These are phyloP conservation scores for Umimayanthus chanpuru DNA, from an alignment of 92 coral and sea anemone species.

Conservation along the genomic window DNA sequence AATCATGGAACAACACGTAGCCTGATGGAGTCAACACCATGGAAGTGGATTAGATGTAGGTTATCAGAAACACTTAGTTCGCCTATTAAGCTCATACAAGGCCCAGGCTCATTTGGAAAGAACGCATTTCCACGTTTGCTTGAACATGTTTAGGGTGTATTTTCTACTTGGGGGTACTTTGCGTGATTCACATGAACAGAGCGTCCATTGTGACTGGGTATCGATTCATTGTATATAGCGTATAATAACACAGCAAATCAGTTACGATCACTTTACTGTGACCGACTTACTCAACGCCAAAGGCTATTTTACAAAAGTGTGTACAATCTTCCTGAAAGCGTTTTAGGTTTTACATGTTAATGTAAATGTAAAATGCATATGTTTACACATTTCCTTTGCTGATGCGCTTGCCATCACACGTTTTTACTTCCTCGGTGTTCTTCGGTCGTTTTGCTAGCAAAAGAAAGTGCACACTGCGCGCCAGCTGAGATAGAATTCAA, in stretches of 20 bases:
- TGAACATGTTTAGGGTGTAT: neutral
- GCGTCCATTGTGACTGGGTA: neutral
- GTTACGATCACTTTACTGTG: neutral
- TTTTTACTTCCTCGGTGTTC: neutral
- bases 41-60: constrained; percentile 7
- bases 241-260: constrained; percentile 11
- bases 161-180: too few relatives aligned
- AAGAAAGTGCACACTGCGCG: neutral
- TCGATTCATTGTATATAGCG: neutral
- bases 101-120: neutral
- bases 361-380: constrained; percentile 7
- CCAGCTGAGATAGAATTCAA: constrained; percentile 5
- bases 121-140: neutral
- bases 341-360: constrained; percentile 12
- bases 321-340: constrained; percentile 15
- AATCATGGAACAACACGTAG: neutral
- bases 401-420: neutral
- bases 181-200: neutral
- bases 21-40: constrained; percentile 34
- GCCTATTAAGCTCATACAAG: neutral
- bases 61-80: neutral
- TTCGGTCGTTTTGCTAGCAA: neutral
- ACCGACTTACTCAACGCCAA: constrained; percentile 7
- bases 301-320: constrained; percentile 4
- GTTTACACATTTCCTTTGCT: constrained; percentile 10